These are phyloP conservation scores for Phyto melanocephala DNA, from an alignment of 2,888 invertebrate species.

Conservation along the genomic window DNA sequence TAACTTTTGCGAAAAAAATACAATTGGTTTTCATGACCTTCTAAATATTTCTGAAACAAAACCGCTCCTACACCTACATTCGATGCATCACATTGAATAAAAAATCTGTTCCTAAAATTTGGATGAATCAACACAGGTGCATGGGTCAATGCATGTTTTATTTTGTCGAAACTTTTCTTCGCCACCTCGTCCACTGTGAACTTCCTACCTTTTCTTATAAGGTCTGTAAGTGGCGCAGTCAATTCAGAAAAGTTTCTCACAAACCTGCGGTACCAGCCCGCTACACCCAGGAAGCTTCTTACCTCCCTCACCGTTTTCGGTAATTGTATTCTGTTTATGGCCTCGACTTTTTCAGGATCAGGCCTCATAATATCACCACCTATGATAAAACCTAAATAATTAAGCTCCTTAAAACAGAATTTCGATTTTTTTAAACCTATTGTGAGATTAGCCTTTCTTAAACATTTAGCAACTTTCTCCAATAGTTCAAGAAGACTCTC, in stretches of 20 bases:
- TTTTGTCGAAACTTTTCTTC: not conserved
- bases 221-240: conserved; percentile 13
- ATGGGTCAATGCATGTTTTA: conserved; percentile 12
- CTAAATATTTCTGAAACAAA: not conserved
- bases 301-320: conserved; percentile 29
- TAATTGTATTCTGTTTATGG: conserved; percentile 20
- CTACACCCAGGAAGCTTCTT: conserved; percentile 26
- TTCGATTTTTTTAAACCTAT: not conserved
- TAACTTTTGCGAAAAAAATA: conserved; percentile 2
- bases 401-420: no score
- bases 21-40: not conserved
- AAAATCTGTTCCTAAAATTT: not conserved
- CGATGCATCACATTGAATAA: conserved; percentile 29
- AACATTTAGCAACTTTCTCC: not conserved
- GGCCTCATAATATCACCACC: conserved; percentile 25
- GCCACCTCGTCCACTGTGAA: conserved; percentile 11
- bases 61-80: not conserved
- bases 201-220: not conserved
- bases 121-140: not conserved
- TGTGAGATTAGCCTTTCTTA: not conserved
- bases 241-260: conserved; percentile 26
- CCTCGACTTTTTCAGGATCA: conserved; percentile 42
- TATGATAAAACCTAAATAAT: no score
- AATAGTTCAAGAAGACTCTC: not conserved
- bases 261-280: no score